Evolutionary conservation across 1,140 invertebrate species (phyloP).

Genomic region (Drosophila micromelanica): DNA sequence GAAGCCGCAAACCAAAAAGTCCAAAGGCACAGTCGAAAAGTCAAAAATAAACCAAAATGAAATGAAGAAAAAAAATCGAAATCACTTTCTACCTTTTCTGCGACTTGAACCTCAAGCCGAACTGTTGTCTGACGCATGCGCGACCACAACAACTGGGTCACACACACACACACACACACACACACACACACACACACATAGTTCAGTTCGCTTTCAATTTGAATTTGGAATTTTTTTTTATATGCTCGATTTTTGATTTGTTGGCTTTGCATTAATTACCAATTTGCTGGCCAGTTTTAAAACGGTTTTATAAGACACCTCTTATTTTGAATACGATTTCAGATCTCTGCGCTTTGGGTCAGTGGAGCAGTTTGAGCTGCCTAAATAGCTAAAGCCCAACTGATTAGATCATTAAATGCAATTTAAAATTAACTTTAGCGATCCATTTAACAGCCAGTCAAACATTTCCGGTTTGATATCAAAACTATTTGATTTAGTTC

Average conservation of each 20-base stretch:
- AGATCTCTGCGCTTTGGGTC: conserved; percentile 46
- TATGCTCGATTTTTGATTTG: conserved; percentile 61
- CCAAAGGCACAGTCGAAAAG: neutral
- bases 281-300: conserved; percentile 46
- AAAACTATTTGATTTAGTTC: neutral
- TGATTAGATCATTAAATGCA: conserved; percentile 53
- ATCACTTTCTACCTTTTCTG: conserved; percentile 76
- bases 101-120: conserved; percentile 30
- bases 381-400: conserved; percentile 19
- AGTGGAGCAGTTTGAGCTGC: conserved; percentile 46
- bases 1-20: conserved; percentile 2
- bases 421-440: conserved; percentile 18
- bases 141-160: conserved; percentile 65
- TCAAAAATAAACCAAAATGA: neutral
- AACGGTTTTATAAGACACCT: conserved; percentile 44
- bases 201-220: conserved; percentile 58
- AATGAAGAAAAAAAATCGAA: conserved; percentile 27
- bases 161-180: conserved; percentile 15
- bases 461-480: conserved; percentile 33
- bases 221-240: conserved; percentile 43
- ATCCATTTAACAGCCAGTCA: conserved; percentile 12
- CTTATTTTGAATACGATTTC: conserved; percentile 18
- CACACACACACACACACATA: neutral
- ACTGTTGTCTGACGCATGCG: conserved; percentile 48
- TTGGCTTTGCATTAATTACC: conserved; percentile 73